phyloP scores from a whole-genome alignment of 1,140 invertebrate genomes.

The Pectinophora gossypiella region DNA sequence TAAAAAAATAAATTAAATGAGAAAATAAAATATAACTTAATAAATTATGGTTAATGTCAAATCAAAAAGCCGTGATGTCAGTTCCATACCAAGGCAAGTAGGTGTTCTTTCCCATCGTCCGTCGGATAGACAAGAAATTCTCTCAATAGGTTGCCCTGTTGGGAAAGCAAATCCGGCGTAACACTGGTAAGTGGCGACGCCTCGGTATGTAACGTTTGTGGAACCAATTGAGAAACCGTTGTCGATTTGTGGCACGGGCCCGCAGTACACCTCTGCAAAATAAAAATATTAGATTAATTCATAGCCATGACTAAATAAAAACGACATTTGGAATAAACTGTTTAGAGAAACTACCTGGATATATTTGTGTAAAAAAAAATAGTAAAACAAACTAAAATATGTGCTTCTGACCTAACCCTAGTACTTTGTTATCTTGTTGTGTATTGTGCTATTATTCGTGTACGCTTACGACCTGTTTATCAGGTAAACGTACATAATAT shows the following conservation, averaged over 20 bases:
- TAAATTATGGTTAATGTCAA: no score
- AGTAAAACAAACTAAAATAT: no score
- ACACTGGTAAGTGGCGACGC: constrained; percentile 95
- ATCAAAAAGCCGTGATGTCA: no score
- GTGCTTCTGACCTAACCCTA: no score
- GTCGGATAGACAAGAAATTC: constrained; percentile 91
- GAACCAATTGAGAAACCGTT: constrained; percentile 97
- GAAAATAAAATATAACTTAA: background rate
- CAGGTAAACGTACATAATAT: no score
- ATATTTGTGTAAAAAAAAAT: no score
- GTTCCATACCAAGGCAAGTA: constrained; percentile 84
- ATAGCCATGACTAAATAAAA: background rate
- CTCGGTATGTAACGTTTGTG: constrained; percentile 95
- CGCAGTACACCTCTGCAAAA: constrained; percentile 93
- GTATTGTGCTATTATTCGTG: no score
- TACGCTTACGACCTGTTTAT: no score
- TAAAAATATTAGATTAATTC: background rate
- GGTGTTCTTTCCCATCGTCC: constrained; percentile 95
- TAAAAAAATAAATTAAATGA: constrained; percentile 17
- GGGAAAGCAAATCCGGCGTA: constrained; percentile 97
- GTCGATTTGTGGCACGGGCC: constrained; percentile 97
- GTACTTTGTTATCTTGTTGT: no score
- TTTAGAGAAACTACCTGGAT: no score
- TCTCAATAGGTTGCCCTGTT: constrained; percentile 90
- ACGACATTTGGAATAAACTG: no score